Percentiles rank a stretch among this genome's conserved stretches.
Conservation (phyloP, 2,888 invertebrate genomes). For the Euzophera pinguis region DNA sequence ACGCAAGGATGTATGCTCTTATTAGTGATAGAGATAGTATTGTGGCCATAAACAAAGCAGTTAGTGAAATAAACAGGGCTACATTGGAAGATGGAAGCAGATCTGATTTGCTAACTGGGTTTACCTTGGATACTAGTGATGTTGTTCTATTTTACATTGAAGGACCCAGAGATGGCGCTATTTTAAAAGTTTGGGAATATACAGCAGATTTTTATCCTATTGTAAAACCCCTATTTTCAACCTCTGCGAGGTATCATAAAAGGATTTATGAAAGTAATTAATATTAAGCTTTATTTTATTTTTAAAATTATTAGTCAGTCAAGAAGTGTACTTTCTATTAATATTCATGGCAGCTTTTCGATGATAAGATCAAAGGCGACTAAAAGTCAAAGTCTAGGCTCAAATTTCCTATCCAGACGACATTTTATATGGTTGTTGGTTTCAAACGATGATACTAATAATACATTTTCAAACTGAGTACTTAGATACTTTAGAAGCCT, state of each 20-base stretch:
- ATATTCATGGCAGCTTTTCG: too few species aligned
- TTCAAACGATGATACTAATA: too few species aligned
- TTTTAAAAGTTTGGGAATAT: conserved; percentile 54
- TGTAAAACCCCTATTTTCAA: conserved; percentile 50
- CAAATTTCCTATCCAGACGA: too few species aligned
- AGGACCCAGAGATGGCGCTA: conserved; percentile 53
- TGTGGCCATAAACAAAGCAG: conserved; percentile 35
- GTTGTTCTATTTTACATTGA: conserved; percentile 52
- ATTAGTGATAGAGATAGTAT: conserved; percentile 34
- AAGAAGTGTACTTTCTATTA: too few species aligned
- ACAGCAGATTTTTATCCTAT: conserved; percentile 47
- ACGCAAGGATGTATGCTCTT: conserved; percentile 53
- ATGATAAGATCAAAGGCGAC: too few species aligned
- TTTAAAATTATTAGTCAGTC: too few species aligned
- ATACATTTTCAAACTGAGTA: too few species aligned
- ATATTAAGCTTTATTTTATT: too few species aligned
- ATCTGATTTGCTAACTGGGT: conserved; percentile 51
- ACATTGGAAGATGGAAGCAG: conserved; percentile 22
- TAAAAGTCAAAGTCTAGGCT: too few species aligned
- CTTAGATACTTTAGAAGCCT: too few species aligned
- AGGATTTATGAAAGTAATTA: conserved; percentile 8
- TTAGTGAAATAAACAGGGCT: conserved; percentile 47
- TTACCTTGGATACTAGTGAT: conserved; percentile 56
- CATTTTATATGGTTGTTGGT: too few species aligned
- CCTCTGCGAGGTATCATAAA: conserved; percentile 39